Evolutionary conservation across 1,140 invertebrate species (phyloP).

Genomic region (Dolichoris vasculosae): DNA sequence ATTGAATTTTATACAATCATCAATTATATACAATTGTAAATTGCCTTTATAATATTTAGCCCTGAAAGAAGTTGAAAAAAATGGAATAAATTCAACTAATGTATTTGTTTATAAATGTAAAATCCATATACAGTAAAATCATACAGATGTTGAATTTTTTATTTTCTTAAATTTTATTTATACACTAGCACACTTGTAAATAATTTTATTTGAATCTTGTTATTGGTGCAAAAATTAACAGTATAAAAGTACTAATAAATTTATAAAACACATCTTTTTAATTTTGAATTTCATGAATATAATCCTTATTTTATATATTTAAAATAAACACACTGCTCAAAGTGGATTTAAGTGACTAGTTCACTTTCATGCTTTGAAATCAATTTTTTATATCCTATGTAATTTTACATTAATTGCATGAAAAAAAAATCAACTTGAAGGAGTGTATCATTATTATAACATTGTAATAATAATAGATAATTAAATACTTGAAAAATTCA

Average conservation of each 20-base stretch:
- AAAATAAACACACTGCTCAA: conserved; percentile 19
- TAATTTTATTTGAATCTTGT: conserved; percentile 1
- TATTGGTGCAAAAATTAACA: not conserved
- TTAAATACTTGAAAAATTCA: conserved; percentile 35
- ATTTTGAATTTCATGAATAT: not conserved
- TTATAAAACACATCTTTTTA: not conserved
- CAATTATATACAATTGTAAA: conserved; percentile 44
- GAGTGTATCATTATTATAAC: not conserved
- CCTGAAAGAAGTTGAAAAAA: conserved; percentile 28
- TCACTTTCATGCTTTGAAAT: conserved; percentile 23
- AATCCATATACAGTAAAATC: conserved; percentile 37
- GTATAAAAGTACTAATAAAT: conserved; percentile 1
- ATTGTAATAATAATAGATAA: not conserved
- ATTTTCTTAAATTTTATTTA: not conserved
- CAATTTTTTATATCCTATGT: not conserved
- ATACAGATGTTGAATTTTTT: conserved; percentile 36
- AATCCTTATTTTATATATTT: not conserved
- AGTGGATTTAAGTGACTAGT: conserved; percentile 40
- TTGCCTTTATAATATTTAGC: conserved; percentile 30
- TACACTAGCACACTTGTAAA: conserved; percentile 16
- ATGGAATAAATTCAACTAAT: conserved; percentile 17
- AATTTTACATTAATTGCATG: conserved; percentile 15
- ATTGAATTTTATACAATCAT: conserved; percentile 12
- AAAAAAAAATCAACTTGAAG: conserved; percentile 28
- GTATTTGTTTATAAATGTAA: conserved; percentile 29